Percentiles rank a stretch among this genome's conserved stretches.
Conservation (phyloP, 1,140 invertebrate genomes). For the Papilio polyxenes region DNA sequence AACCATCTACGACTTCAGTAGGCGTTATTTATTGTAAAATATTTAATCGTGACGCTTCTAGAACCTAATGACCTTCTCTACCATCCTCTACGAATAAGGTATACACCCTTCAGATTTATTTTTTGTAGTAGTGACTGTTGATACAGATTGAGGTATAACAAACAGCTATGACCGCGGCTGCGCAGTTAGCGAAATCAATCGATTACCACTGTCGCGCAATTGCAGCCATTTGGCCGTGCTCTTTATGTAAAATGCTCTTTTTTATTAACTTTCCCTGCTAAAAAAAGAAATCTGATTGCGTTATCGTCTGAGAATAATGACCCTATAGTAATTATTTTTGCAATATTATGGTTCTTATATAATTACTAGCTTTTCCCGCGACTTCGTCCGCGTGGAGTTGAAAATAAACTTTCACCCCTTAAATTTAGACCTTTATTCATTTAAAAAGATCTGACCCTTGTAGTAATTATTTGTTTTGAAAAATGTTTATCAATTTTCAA, state of each 20-base stretch:
- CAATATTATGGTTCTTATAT: not conserved
- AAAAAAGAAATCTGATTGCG: constrained; percentile 17
- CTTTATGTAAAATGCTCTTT: constrained; percentile 30
- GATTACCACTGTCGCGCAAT: constrained; percentile 33
- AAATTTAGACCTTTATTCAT: too few relatives aligned
- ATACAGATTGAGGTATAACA: constrained; percentile 3
- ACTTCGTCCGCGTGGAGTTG: too few relatives aligned
- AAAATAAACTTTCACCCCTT: too few relatives aligned
- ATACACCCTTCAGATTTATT: not conserved
- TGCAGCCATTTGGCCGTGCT: constrained; percentile 25
- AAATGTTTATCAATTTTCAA: too few relatives aligned
- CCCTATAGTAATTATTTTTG: constrained; percentile 1
- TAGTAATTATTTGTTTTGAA: too few relatives aligned
- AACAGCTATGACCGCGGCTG: constrained; percentile 33
- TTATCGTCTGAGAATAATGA: constrained; percentile 1
- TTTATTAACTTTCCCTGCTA: constrained; percentile 29
- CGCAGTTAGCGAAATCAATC: constrained; percentile 40
- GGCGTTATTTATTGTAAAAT: not conserved
- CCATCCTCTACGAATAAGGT: not conserved
- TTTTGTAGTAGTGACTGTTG: not conserved
- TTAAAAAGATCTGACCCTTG: too few relatives aligned
- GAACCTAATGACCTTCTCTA: not conserved
- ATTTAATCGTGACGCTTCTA: not conserved
- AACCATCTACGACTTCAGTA: not conserved
- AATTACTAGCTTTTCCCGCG: not conserved